Percentiles rank a stretch among this genome's conserved stretches.
Evolutionary conservation across 2,113 vertebrate species (phyloP).

Genomic region (Pitta sordida): DNA sequence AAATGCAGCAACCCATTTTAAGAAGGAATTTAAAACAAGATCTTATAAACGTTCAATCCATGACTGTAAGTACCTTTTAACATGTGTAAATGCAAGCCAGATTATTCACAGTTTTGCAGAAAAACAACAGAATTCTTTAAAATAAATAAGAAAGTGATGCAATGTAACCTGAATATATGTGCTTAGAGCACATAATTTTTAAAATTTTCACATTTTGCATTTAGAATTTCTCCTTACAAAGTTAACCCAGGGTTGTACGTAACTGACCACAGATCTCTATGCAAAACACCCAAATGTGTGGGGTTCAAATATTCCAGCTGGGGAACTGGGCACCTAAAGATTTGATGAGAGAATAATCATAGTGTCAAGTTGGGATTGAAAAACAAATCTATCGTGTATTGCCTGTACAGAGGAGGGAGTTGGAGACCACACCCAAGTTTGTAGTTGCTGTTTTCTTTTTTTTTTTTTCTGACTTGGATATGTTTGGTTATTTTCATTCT

Average conservation of each 20-base stretch:
- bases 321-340: background rate
- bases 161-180: background rate
- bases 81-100: background rate
- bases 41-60: background rate
- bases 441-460: background rate
- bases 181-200: background rate
- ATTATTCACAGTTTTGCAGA: background rate
- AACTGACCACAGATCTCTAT: background rate
- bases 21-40: background rate
- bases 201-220: background rate
- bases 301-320: background rate
- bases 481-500: background rate
- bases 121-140: background rate
- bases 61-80: background rate
- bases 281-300: background rate
- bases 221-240: background rate
- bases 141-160: background rate
- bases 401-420: accelerated
- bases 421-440: background rate
- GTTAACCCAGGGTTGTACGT: background rate
- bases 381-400: background rate
- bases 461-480: background rate
- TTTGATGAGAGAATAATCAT: background rate
- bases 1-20: background rate
- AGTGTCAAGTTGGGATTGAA: background rate